A percentile compares a stretch with the other conserved stretches of the same genome.
Conservation (phyloP, 2,888 invertebrate genomes). For the Eupithecia vulgata region DNA sequence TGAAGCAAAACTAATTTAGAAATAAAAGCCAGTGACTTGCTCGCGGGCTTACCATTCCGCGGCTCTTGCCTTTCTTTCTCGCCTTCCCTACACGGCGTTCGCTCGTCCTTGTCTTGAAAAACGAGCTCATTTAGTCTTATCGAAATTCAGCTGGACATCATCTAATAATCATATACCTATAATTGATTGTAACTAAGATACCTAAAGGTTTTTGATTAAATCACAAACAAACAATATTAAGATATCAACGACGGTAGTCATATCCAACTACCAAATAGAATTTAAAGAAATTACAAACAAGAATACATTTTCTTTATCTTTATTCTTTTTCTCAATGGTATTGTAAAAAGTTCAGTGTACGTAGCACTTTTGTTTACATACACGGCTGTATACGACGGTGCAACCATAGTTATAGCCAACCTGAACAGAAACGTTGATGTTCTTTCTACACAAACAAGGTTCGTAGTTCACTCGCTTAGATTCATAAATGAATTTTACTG, state of each 20-base stretch:
- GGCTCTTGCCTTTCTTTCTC: too few species aligned
- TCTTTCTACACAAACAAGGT: too few species aligned
- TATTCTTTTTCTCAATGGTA: conserved; percentile 2
- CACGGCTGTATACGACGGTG: neutral
- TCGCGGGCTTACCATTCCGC: too few species aligned
- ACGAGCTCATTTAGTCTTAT: too few species aligned
- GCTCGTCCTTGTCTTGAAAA: too few species aligned
- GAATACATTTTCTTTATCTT: neutral
- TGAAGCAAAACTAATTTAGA: too few species aligned
- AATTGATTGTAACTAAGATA: too few species aligned
- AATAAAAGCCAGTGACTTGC: too few species aligned
- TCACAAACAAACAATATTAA: neutral
- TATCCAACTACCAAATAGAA: neutral
- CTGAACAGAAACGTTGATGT: neutral
- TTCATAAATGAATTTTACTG: neutral
- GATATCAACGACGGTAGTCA: neutral
- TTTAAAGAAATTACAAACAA: neutral
- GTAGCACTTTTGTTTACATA: neutral
- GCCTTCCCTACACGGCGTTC: too few species aligned
- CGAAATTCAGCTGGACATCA: too few species aligned
- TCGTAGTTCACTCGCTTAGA: too few species aligned
- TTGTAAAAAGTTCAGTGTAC: conserved; percentile 26
- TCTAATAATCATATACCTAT: too few species aligned
- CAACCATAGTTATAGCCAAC: neutral
- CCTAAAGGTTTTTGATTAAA: neutral